These are phyloP conservation scores for Acipenser oxyrinchus DNA, from an alignment of 2,797 vertebrate species.

Conservation along the genomic window DNA sequence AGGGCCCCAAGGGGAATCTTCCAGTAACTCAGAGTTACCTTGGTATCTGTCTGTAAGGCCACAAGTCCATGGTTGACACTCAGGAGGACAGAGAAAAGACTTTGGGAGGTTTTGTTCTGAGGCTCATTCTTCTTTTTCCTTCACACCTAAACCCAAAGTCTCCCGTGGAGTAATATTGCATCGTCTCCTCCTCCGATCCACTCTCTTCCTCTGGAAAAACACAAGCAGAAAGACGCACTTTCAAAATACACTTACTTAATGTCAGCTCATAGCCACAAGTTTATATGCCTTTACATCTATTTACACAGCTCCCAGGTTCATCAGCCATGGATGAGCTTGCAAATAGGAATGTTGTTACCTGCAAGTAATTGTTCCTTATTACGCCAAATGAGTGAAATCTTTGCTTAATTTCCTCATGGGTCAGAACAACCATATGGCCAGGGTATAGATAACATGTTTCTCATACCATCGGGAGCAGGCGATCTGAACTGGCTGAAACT, in stretches of 20 bases:
- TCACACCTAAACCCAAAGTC: constrained; percentile 74
- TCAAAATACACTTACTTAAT: too few species aligned
- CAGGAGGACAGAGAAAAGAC: constrained; percentile 81
- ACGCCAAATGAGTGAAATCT: too few species aligned
- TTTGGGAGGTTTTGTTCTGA: constrained; percentile 82
- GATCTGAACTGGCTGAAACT: constrained; percentile 86
- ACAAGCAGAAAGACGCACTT: too few species aligned
- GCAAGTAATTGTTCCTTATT: too few species aligned
- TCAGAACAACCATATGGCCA: too few species aligned
- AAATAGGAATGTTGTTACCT: too few species aligned
- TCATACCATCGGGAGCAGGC: constrained; percentile 78
- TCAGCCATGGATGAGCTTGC: too few species aligned
- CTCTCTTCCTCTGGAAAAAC: constrained; percentile 79
- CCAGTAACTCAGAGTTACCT: constrained; percentile 54
- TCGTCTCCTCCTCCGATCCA: constrained; percentile 87
- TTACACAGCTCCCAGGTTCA: background rate
- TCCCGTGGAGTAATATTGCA: constrained; percentile 74
- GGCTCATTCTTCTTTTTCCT: constrained; percentile 82
- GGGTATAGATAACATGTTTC: too few species aligned
- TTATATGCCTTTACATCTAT: too few species aligned
- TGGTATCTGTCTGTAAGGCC: constrained; percentile 76
- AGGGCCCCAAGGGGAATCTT: background rate
- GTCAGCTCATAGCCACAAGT: too few species aligned
- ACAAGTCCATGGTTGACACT: constrained; percentile 81
- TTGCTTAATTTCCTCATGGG: too few species aligned